A percentile compares a stretch with the other conserved stretches of the same genome.
phyloP scores from a whole-genome alignment of 2,113 vertebrate species.

The Nesogale talazaci region DNA sequence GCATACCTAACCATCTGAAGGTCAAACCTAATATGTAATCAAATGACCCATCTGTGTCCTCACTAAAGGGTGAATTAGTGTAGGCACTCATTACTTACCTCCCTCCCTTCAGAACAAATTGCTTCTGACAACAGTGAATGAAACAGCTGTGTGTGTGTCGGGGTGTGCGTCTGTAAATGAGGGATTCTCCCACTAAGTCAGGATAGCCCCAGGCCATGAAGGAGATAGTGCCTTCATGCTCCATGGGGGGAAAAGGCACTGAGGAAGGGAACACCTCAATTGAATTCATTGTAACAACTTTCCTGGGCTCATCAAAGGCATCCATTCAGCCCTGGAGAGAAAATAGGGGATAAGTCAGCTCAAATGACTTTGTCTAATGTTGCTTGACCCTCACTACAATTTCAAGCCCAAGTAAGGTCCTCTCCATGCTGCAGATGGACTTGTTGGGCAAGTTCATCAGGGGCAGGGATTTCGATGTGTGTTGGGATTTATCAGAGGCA shows the following conservation, averaged over 20 bases:
- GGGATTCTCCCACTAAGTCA: background rate
- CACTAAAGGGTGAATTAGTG: constrained; percentile 42
- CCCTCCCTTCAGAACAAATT: constrained; percentile 49
- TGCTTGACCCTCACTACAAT: background rate
- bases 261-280: constrained; percentile 5
- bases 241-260: background rate
- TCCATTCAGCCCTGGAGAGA: background rate
- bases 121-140: constrained; percentile 17
- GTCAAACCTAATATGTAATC: constrained; percentile 38
- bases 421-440: background rate
- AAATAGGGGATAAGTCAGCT: constrained; percentile 53
- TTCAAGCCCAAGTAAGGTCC: constrained; percentile 57
- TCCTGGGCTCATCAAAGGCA: constrained; percentile 68
- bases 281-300: constrained; percentile 49
- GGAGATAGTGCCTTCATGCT: constrained; percentile 50
- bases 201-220: constrained; percentile 36
- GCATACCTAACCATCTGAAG: background rate
- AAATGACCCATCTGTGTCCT: constrained; percentile 49
- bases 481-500: constrained; percentile 34
- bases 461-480: constrained; percentile 34
- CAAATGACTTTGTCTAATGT: constrained; percentile 64
- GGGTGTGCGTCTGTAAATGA: background rate
- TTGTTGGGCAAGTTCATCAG: constrained; percentile 43
- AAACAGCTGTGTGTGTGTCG: background rate
- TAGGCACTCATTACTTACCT: background rate